Conservation (phyloP, 2,888 invertebrate species). For the Apocheima hispidaria region DNA sequence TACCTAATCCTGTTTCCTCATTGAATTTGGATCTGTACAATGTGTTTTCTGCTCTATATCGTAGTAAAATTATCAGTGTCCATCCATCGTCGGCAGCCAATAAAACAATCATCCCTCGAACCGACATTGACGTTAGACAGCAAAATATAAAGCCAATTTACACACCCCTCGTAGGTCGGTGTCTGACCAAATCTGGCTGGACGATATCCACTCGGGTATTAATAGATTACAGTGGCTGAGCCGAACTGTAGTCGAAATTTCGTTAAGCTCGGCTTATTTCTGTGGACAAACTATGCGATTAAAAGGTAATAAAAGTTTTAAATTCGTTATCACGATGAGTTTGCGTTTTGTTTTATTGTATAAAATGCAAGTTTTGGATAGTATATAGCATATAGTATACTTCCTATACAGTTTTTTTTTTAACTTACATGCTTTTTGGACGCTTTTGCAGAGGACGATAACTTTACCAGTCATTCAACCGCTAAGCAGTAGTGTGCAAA, state of each 20-base stretch:
- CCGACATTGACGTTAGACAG: conserved; percentile 25
- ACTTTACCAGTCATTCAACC: no score
- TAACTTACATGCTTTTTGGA: no score
- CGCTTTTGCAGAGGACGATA: no score
- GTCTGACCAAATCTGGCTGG: conserved; percentile 46
- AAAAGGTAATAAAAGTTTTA: conserved; percentile 21
- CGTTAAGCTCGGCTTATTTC: conserved; percentile 35
- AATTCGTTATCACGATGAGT: not conserved
- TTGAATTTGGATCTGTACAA: no score
- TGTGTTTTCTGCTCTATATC: not conserved
- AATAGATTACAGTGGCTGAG: conserved; percentile 49
- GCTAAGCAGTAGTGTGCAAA: no score
- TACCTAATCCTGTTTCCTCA: no score
- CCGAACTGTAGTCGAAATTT: conserved; percentile 35
- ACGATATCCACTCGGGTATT: conserved; percentile 46
- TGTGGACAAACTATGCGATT: conserved; percentile 23
- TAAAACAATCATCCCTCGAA: conserved; percentile 6
- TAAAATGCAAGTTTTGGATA: no score
- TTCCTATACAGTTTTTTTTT: not conserved
- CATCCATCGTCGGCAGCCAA: conserved; percentile 6
- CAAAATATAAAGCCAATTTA: conserved; percentile 35
- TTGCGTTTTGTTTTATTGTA: not conserved
- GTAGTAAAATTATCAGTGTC: no score
- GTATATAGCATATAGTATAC: no score
- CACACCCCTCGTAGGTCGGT: conserved; percentile 32